Evolutionary conservation across 2,888 invertebrate species (phyloP), one percentile per base, ranked within the genome.

Genomic region (Protodeltote pygarga): DNA sequence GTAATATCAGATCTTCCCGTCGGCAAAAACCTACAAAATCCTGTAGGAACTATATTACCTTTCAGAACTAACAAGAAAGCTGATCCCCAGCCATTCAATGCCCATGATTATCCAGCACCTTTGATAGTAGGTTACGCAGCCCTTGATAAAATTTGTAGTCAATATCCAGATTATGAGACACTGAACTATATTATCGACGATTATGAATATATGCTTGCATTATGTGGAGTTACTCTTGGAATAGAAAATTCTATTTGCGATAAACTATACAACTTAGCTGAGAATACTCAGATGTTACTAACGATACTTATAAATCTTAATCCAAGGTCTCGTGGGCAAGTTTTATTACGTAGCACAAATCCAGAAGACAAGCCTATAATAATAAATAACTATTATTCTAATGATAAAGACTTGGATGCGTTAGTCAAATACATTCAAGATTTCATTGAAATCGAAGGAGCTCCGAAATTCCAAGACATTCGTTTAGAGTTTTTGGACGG

Each of bases 11-110:
- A 83, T 61, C 65, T 83, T 5, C 79, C 78, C 2, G 85, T 85
- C 3, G 85, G 85, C 2, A 59, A 79, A 50, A 81, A 83, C 44
- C 61, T 84, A 2, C 78, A 79, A 48, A 79, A 82, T 42, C 74
- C 76, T 19, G 68, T 75, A 1, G 47, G 48, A 5, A 11, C 32
- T n/a, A 3, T 50, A 3, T n/a, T 58, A 9, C 16, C 11, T 5
- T 55, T 51, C 28, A 39, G 33, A 35, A 57, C 62, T 13, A 39
- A 37, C 1, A 45, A 23, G 17, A 1, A 10, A 9, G 39, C 24
- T 15, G 16, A 20, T 3, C 21, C 31, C n/a, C 3, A 35, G n/a
- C 38, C 45, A 9, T 38, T 44, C 23, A 41, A 53, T 2, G 28
- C 32, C 3, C 48, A 41, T 14, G 0, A 39, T 0, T 34, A 19